These are phyloP conservation scores for Caenorhabditis brenneri DNA, from an alignment of 1,140 invertebrate genomes.

Conservation along the genomic window DNA sequence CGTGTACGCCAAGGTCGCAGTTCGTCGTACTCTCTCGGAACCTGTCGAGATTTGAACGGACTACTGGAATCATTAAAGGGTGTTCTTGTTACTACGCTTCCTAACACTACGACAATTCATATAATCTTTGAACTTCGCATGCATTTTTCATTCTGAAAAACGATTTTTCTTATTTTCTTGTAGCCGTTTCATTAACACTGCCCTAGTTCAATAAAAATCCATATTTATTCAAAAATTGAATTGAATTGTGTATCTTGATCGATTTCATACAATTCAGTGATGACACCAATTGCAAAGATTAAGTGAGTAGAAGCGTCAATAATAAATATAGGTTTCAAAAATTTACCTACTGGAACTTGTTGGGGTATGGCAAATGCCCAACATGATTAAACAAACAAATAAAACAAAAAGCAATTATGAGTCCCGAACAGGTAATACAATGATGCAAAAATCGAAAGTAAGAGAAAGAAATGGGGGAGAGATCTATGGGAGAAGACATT, in stretches of 20 bases:
- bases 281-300: neutral
- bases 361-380: constrained; percentile 28
- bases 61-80: no score
- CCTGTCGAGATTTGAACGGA: no score
- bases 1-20: no score
- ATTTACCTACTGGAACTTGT: constrained; percentile 8
- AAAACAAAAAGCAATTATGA: neutral
- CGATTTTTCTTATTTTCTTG: no score
- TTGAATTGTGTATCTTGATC: neutral
- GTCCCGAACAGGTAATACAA: constrained; percentile 29
- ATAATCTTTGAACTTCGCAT: no score
- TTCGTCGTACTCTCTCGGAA: no score
- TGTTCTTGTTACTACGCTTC: no score
- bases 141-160: no score
- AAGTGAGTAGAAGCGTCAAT: neutral
- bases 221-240: no score
- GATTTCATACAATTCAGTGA: neutral
- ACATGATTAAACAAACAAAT: neutral
- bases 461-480: neutral
- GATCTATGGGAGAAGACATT: constrained; percentile 2
- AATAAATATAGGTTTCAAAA: neutral
- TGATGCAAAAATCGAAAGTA: neutral
- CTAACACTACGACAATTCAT: no score
- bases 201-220: neutral
- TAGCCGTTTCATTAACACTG: no score